Evolutionary conservation across 2,888 invertebrate genomes (phyloP), one percentile per base, ranked within the genome.

Genomic region (Cremastinae sp.): DNA sequence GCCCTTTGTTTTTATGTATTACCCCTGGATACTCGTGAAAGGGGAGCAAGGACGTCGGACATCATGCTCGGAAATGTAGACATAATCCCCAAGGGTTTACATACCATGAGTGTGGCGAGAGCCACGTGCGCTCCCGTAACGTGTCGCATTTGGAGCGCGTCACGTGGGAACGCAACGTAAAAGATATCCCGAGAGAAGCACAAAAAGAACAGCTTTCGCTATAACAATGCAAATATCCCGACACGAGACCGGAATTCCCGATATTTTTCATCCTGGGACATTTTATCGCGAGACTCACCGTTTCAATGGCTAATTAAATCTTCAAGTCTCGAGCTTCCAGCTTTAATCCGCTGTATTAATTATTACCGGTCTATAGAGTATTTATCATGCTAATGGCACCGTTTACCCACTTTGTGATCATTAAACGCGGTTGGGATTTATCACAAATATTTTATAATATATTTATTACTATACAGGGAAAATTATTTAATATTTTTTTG

Each of bases 11-110:
- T 28, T 5, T 3, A 28, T 5, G 28, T 28, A 5, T 28, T 28
- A 3, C 28, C 5, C 28, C n/a, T 5, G 28, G 28, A 28, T 28
- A 28, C 28, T 28, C 28, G 28, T 2, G 28, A 3, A 28, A 28
- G 28, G 28, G 5, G 28, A 28, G 28, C 2, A 28, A 28, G 28
- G 28, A 28, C 28, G 28, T 5, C 4, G 51, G 14, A 43, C 14
- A 8, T n/a, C 22, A 14, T 20, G 51, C 34, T 34, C n/a, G 36
- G 58, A 38, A 34, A 49, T 51, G 47, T 51, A 64, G 14, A 34
- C 20, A 45, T 58, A 64, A 64, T 69, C 51, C 66, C 58, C n/a
- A 5, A 56, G 41, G 49, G 49, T 41, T 74, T 51, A 56, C 38
- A 34, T 49, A 45, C 51, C n/a, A 2, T 9, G n/a, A n/a, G 12